Evolutionary conservation across 2,113 vertebrate genomes (phyloP).

Genomic region (Mustela nigripes): DNA sequence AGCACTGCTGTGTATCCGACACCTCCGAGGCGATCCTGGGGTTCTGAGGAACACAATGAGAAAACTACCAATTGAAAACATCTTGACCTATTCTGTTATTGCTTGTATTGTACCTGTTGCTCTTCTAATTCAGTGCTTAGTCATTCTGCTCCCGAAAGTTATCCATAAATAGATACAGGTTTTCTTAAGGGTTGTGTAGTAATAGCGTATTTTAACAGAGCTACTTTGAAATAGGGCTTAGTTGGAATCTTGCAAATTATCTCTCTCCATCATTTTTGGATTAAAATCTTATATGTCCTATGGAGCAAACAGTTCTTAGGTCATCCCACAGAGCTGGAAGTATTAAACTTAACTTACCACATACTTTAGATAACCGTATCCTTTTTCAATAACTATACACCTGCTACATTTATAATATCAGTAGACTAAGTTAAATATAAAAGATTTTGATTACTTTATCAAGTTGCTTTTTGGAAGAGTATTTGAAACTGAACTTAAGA

Average conservation of each 20-base stretch:
- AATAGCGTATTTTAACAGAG: neutral
- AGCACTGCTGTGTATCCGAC: neutral
- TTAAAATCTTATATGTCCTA: neutral
- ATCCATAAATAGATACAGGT: neutral
- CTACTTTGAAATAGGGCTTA: neutral
- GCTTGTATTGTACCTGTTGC: neutral
- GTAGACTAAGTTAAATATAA: neutral
- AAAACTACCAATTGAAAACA: neutral
- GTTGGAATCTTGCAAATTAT: neutral
- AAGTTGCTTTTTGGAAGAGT: slow-evolving; percentile 40
- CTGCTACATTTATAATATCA: neutral
- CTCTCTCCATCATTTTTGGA: neutral
- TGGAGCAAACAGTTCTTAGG: neutral
- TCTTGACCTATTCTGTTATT: neutral
- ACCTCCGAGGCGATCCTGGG: neutral
- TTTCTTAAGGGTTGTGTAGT: neutral
- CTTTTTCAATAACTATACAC: neutral
- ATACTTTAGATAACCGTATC: neutral
- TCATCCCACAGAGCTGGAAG: neutral
- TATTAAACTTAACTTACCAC: neutral
- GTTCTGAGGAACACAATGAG: neutral
- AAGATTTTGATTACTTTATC: neutral
- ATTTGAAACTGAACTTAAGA: slow-evolving; percentile 11
- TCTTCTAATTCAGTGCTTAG: neutral
- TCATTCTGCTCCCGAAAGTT: neutral